phyloP scores from a whole-genome alignment of 1,140 invertebrate species.

The Heliothis subflexa region DNA sequence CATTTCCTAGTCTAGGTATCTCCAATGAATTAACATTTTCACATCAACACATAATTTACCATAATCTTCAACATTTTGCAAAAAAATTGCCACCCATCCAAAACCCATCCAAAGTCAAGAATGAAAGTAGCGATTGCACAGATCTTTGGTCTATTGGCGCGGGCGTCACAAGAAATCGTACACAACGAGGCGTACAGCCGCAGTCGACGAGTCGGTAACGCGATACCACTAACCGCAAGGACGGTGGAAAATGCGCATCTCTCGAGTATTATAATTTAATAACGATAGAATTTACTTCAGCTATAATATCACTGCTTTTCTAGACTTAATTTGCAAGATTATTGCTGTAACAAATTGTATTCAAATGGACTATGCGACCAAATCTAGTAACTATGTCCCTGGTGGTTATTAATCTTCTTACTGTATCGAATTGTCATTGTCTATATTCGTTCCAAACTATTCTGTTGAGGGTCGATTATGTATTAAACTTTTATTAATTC shows the following conservation, averaged over 20 bases:
- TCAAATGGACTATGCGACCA: no score
- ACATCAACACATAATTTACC: no score
- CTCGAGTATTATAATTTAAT: constrained; percentile 36
- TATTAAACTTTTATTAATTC: no score
- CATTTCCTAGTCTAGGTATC: no score
- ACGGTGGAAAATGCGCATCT: constrained; percentile 40
- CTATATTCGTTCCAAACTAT: no score
- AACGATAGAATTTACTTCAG: constrained; percentile 33
- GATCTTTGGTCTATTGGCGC: constrained; percentile 1
- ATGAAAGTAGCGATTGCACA: constrained; percentile 3
- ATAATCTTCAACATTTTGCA: background rate
- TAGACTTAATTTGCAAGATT: background rate
- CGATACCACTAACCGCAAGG: constrained; percentile 50
- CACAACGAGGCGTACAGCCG: constrained; percentile 50
- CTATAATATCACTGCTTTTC: background rate
- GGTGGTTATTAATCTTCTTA: no score
- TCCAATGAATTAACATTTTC: no score
- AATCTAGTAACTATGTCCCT: no score
- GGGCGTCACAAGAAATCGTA: constrained; percentile 41
- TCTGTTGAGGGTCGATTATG: no score
- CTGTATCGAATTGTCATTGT: no score
- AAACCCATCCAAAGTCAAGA: background rate
- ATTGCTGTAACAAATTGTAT: background rate
- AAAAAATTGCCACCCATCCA: background rate
- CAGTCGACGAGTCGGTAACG: constrained; percentile 33